These are phyloP conservation scores for Xiphias gladius DNA, from an alignment of 2,113 vertebrate genomes.

Conservation along the genomic window DNA sequence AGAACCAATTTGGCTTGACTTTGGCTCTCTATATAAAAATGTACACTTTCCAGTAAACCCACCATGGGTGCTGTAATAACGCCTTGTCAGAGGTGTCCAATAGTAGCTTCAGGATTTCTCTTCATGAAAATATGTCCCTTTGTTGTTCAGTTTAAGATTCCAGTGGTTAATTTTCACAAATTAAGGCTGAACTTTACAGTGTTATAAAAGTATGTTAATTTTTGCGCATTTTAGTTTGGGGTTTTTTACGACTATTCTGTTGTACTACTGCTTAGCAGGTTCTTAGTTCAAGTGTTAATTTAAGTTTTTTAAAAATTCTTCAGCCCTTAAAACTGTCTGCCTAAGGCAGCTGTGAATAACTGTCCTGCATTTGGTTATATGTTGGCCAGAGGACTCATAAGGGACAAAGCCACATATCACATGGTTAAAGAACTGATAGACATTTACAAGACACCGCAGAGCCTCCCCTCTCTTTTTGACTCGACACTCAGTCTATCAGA, in stretches of 20 bases:
- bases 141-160: background rate
- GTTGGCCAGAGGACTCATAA: conserved; percentile 24
- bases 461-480: conserved; percentile 73
- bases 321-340: conserved; percentile 44
- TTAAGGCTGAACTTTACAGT: background rate
- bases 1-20: background rate
- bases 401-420: conserved; percentile 50
- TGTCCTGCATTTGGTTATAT: conserved; percentile 46
- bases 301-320: conserved; percentile 46
- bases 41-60: background rate
- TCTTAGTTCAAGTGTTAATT: conserved; percentile 42
- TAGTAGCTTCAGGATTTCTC: background rate
- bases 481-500: conserved; percentile 62
- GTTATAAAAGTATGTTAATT: background rate
- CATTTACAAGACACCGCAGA: conserved; percentile 63
- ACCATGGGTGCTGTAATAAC: background rate
- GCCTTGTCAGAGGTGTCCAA: background rate
- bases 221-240: background rate
- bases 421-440: conserved; percentile 64
- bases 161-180: background rate
- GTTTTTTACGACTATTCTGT: background rate
- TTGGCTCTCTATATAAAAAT: background rate
- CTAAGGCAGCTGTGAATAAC: conserved; percentile 77
- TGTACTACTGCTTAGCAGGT: conserved; percentile 36
- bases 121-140: background rate